phyloP scores from a whole-genome alignment of 2,113 vertebrate genomes.

The Tichodroma muraria region DNA sequence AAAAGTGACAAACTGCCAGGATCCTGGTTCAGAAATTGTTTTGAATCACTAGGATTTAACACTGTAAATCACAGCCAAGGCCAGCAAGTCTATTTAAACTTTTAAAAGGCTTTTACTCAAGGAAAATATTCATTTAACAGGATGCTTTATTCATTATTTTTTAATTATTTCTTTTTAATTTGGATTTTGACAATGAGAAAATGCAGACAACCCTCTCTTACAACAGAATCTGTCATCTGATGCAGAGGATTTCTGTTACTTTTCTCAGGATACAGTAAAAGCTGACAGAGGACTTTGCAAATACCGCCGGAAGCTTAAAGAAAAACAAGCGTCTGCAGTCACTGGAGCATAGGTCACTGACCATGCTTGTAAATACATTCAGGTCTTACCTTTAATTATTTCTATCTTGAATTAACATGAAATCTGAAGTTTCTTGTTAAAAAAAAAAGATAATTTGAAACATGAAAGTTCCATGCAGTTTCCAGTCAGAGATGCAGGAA shows the following conservation, averaged over 20 bases:
- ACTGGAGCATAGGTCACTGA: not conserved
- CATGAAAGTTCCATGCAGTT: not conserved
- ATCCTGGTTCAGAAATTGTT: slow-evolving; percentile 14
- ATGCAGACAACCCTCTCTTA: not conserved
- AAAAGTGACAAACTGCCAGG: not conserved
- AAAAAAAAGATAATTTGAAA: not conserved
- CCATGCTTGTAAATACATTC: not conserved
- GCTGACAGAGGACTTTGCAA: not conserved
- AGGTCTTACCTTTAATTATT: not conserved
- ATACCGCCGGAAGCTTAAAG: not conserved
- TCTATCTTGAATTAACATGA: not conserved
- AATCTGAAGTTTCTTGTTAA: not conserved
- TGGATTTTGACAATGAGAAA: not conserved
- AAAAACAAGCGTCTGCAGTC: not conserved
- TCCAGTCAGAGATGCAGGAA: not conserved
- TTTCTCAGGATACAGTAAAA: not conserved
- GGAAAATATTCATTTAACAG: not conserved
- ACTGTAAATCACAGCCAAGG: not conserved
- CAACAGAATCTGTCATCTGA: not conserved
- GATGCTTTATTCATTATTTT: not conserved
- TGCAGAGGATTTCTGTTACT: not conserved
- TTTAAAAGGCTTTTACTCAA: not conserved
- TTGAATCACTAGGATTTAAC: not conserved
- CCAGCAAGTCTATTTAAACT: not conserved
- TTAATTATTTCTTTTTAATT: not conserved